Conservation (phyloP, 2,888 invertebrate genomes). For the Callyntrura guangdongensis region DNA sequence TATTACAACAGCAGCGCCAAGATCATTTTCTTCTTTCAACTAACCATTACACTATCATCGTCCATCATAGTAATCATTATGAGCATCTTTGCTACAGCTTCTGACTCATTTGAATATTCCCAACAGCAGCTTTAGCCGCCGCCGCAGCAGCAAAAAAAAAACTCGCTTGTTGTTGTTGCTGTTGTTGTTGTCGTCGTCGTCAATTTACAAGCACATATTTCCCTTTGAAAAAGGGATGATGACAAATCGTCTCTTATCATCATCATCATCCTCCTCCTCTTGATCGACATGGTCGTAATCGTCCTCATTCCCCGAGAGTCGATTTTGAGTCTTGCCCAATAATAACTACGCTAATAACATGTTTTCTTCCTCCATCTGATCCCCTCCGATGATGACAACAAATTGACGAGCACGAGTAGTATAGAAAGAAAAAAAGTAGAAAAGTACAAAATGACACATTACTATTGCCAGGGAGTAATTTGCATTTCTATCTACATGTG, state of each 20-base stretch:
- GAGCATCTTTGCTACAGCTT: neutral
- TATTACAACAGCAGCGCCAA: neutral
- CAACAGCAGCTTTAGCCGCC: too few species aligned
- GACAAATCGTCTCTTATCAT: constrained; percentile 60
- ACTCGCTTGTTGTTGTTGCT: neutral
- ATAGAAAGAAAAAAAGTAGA: neutral
- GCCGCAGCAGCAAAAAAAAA: too few species aligned
- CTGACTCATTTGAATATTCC: constrained; percentile 48
- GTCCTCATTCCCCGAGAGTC: too few species aligned
- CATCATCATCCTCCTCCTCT: constrained; percentile 16
- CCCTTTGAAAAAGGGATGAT: constrained; percentile 27
- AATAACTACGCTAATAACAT: neutral
- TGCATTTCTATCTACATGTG: neutral
- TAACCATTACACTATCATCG: constrained; percentile 35
- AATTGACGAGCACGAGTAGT: constrained; percentile 17
- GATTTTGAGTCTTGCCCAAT: neutral
- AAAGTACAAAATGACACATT: too few species aligned
- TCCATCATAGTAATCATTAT: constrained; percentile 38
- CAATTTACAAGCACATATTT: neutral
- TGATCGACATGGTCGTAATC: neutral
- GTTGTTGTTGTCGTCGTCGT: neutral
- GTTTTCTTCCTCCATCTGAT: neutral
- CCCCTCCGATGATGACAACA: constrained; percentile 18
- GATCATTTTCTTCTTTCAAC: neutral
- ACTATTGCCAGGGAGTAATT: neutral